Conservation (phyloP, 1,140 invertebrate genomes). For the Leguminivora glycinivorella region DNA sequence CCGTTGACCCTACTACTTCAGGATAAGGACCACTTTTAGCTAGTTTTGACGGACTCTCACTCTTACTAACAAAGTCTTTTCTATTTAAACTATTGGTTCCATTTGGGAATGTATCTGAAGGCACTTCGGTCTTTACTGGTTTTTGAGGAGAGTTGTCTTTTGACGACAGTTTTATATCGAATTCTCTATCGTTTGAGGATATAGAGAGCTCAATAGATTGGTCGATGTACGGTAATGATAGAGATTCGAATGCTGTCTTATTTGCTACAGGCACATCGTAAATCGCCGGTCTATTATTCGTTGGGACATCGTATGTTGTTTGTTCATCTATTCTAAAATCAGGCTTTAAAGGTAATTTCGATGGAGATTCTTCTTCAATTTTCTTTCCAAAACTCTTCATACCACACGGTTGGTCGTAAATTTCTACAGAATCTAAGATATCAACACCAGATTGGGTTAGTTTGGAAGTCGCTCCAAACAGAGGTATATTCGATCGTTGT, state of each 20-base stretch:
- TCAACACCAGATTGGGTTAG: conserved; percentile 77
- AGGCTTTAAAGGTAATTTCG: conserved; percentile 50
- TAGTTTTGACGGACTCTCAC: conserved; percentile 51
- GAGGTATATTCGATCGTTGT: conserved; percentile 68
- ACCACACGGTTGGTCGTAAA: conserved; percentile 69
- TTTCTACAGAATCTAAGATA: conserved; percentile 70
- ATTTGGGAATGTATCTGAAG: conserved; percentile 61
- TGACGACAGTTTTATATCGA: conserved; percentile 69
- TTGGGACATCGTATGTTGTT: conserved; percentile 71
- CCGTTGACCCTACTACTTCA: conserved; percentile 63
- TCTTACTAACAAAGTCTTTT: conserved; percentile 56
- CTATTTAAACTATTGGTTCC: conserved; percentile 66
- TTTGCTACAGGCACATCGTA: conserved; percentile 69
- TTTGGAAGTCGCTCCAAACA: conserved; percentile 75
- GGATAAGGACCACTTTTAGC: conserved; percentile 63
- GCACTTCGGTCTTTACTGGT: conserved; percentile 49
- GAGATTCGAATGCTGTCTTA: conserved; percentile 69
- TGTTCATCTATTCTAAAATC: conserved; percentile 64
- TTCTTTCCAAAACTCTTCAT: conserved; percentile 50
- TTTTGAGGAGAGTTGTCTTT: conserved; percentile 63
- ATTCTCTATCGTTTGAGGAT: conserved; percentile 72
- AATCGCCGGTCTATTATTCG: conserved; percentile 57
- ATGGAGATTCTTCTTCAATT: conserved; percentile 47
- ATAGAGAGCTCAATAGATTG: conserved; percentile 73
- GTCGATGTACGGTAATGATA: conserved; percentile 70